phyloP scores from a whole-genome alignment of 2,888 invertebrate genomes.

The Melikaiella ostensackeni region DNA sequence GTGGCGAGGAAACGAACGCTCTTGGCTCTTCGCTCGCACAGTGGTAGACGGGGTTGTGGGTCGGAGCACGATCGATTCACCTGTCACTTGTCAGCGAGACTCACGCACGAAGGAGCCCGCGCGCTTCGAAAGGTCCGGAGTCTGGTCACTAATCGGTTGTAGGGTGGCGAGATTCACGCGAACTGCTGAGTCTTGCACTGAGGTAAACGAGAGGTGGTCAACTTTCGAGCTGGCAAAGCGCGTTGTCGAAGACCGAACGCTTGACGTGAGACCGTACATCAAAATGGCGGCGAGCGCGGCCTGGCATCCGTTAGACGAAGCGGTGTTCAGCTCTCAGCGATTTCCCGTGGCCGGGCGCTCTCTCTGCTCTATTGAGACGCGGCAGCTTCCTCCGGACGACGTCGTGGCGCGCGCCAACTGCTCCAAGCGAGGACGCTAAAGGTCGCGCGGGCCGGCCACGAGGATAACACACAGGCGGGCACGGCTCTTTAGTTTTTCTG shows the following conservation, averaged over 20 bases:
- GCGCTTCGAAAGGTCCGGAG: background rate
- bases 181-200: conserved; percentile 11
- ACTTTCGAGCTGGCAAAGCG: conserved; percentile 50
- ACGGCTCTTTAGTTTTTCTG: background rate
- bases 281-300: conserved; percentile 73
- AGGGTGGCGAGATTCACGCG: background rate
- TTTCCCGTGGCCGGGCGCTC: conserved; percentile 59
- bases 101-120: conserved; percentile 7
- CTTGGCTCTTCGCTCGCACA: background rate
- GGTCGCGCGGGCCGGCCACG: background rate
- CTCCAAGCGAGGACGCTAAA: background rate
- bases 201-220: conserved; percentile 36
- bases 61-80: conserved; percentile 68
- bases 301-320: conserved; percentile 71
- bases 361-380: conserved; percentile 43
- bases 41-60: conserved; percentile 11
- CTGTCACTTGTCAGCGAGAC: conserved; percentile 69
- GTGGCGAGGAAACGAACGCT: conserved; percentile 26
- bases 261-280: conserved; percentile 75
- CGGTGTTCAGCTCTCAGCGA: conserved; percentile 58
- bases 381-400: conserved; percentile 39
- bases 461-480: background rate
- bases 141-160: background rate
- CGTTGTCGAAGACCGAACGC: conserved; percentile 61
- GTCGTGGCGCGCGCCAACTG: conserved; percentile 41